A percentile compares a stretch with the other conserved stretches of the same genome.
phyloP scores from a whole-genome alignment of 1,140 invertebrate species.

The Sarcophaga peregrina region DNA sequence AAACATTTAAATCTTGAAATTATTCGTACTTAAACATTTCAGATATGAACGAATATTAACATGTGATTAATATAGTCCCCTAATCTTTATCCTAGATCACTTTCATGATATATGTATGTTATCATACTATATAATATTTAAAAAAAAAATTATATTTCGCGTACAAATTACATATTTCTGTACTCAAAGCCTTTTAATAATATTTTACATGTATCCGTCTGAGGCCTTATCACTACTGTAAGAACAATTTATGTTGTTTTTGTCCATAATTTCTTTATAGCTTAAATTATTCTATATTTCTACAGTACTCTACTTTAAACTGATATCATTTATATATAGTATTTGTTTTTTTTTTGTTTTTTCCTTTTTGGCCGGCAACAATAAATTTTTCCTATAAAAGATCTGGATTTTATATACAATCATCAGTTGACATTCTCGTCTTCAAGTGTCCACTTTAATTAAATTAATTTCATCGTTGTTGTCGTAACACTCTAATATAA shows the following conservation, averaged over 20 bases:
- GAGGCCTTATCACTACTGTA: too few relatives aligned
- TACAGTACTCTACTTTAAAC: neutral
- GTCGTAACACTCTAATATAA: neutral
- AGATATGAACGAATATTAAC: too few relatives aligned
- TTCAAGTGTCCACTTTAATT: constrained; percentile 13
- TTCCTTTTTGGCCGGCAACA: neutral
- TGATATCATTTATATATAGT: neutral
- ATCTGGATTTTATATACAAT: constrained; percentile 5
- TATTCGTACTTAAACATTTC: too few relatives aligned
- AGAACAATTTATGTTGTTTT: neutral
- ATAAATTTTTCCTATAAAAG: constrained; percentile 24
- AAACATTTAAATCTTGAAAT: too few relatives aligned
- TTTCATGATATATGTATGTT: too few relatives aligned
- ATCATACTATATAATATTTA: too few relatives aligned
- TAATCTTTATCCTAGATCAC: too few relatives aligned
- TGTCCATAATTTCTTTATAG: constrained; percentile 5
- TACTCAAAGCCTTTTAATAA: too few relatives aligned
- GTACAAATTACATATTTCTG: too few relatives aligned
- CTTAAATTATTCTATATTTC: neutral
- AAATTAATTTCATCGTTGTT: neutral
- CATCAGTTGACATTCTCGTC: constrained; percentile 17
- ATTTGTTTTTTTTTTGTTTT: neutral
- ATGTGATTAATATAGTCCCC: too few relatives aligned
- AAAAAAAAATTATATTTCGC: too few relatives aligned
- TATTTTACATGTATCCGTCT: too few relatives aligned